Evolutionary conservation across 1,140 invertebrate genomes (phyloP).

Genomic region (Caenorhabditis latens): DNA sequence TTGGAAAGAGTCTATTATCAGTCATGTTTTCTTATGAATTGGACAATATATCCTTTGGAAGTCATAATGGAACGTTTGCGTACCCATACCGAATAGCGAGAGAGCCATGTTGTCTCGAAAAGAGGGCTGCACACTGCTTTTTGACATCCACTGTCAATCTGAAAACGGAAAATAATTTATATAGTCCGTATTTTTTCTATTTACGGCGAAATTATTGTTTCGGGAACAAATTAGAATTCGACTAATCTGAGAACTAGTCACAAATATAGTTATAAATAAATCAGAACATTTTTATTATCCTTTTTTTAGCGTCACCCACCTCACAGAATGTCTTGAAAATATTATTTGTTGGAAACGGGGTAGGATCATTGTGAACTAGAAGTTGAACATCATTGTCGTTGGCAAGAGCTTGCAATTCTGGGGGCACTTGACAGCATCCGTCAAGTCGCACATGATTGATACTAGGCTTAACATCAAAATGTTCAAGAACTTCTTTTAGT

Average conservation of each 20-base stretch:
- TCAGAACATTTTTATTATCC: too few relatives aligned
- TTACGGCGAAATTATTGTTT: too few relatives aligned
- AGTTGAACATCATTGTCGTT: constrained; percentile 44
- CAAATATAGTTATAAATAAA: too few relatives aligned
- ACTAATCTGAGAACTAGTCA: too few relatives aligned
- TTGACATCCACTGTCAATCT: constrained; percentile 43
- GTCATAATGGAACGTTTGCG: constrained; percentile 43
- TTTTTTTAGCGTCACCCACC: background rate
- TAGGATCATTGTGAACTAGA: constrained; percentile 39
- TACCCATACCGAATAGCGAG: constrained; percentile 34
- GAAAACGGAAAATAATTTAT: background rate
- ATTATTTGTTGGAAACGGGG: constrained; percentile 40
- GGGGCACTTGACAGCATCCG: constrained; percentile 30
- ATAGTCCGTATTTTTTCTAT: too few relatives aligned
- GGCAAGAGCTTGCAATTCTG: constrained; percentile 34
- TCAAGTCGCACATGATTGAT: constrained; percentile 28
- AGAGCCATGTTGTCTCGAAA: constrained; percentile 42
- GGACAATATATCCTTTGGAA: constrained; percentile 42
- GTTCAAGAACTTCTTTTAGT: constrained; percentile 16
- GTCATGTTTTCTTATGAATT: constrained; percentile 39
- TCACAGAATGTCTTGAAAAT: constrained; percentile 50
- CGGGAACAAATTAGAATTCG: too few relatives aligned
- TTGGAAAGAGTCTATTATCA: background rate
- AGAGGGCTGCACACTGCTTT: constrained; percentile 42
- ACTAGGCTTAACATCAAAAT: constrained; percentile 36